Base-by-base conservation (phyloP, 2,888 invertebrate genomes). In the Polydrusus cervinus region DNA sequence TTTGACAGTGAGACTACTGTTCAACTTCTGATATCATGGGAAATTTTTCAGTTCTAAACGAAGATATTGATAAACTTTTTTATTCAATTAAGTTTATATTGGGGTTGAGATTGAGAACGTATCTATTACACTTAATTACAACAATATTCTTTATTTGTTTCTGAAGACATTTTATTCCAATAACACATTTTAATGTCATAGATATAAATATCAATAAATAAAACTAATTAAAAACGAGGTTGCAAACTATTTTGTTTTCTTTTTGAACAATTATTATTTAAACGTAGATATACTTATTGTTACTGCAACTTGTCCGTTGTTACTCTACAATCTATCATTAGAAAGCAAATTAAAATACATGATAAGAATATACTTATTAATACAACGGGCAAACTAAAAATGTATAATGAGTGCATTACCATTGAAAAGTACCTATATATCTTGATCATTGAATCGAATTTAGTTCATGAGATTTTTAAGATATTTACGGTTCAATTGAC, bases 401-500 rank as follows among this genome's bases (percentile, higher is more conserved):
- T 34, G n/a, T n/a, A n/a, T 34, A 34, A 55, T 14, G 14, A 55
- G 6, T 34, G 9, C 18, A 55, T 25, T 30, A 13, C n/a, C n/a
- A n/a, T 34, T 14, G 25, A 55, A 55, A 55, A 34, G 34, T n/a
- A 34, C 14, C 30, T 34, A 25, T 53, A 55, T 34, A 55, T 55
- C 34, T 34, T 34, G 30, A 14, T 55, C 34, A 14, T n/a, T 55
- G 14, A 55, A 34, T 34, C 9, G 5, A 55, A 55, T 55, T 55
- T 34, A 55, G 55, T 55, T 55, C 30, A 55, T 55, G 14, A 34
- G 55, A 55, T 55, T 55, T 55, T 55, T 34, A 5, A 55, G 55
- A 60, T 60, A 38, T 60, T 38, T 60, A 60, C 38, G 38, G 57
- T 60, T 38, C 57, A 60, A 5, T 53, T 16, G 16, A 60, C 57